A percentile compares a stretch with the other conserved stretches of the same genome.
phyloP scores from a whole-genome alignment of 2,797 vertebrate species.

The Microchirus variegatus region DNA sequence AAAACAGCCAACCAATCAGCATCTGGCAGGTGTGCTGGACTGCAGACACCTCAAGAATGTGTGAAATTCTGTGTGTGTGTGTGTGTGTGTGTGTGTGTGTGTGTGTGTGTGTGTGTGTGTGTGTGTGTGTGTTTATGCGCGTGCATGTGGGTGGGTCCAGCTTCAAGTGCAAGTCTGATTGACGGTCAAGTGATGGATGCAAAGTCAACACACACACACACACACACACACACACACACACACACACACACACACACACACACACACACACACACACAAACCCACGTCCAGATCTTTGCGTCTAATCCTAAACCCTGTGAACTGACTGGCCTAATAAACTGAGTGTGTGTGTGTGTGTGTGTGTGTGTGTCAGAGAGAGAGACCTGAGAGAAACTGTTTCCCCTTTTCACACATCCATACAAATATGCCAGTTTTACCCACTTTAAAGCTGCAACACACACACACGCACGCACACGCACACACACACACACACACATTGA shows the following conservation, averaged over 20 bases:
- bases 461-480: too few species aligned
- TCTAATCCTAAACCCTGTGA: constrained; percentile 36
- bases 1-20: constrained; percentile 16
- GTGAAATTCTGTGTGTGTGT: constrained; percentile 36
- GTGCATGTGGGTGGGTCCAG: constrained; percentile 7
- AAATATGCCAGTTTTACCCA: too few species aligned
- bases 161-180: constrained; percentile 6
- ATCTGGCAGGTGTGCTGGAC: constrained; percentile 31
- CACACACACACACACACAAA: constrained; percentile 10
- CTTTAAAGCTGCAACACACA: too few species aligned
- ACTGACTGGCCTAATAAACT: constrained; percentile 17
- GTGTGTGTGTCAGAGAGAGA: not conserved
- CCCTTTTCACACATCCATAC: too few species aligned
- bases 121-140: too few species aligned
- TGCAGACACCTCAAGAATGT: constrained; percentile 42
- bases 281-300: not conserved
- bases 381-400: too few species aligned
- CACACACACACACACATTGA: too few species aligned
- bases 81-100: constrained; percentile 2
- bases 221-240: constrained; percentile 13
- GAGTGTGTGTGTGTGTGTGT: constrained; percentile 1
- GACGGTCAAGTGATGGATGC: constrained; percentile 13
- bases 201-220: constrained; percentile 17
- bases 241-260: constrained; percentile 9
- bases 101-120: constrained; percentile 7